phyloP scores from a whole-genome alignment of 2,888 invertebrate genomes.

The Drosophila diplacantha region DNA sequence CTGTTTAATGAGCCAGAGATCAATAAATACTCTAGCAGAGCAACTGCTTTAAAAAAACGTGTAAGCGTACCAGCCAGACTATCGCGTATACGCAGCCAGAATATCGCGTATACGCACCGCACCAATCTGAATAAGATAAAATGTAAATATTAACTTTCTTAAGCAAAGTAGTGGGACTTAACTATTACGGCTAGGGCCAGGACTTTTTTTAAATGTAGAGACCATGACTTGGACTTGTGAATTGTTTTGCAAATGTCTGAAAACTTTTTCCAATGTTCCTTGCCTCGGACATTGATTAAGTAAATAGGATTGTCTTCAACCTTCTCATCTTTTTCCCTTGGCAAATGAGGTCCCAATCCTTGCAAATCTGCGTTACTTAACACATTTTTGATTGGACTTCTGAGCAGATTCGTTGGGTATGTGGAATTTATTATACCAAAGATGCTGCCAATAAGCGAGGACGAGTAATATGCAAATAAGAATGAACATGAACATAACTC shows the following conservation, averaged over 20 bases:
- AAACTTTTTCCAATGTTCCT: conserved; percentile 16
- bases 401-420: background rate
- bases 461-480: conserved; percentile 5
- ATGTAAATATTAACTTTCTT: conserved; percentile 45
- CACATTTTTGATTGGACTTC: background rate
- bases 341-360: background rate
- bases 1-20: conserved; percentile 37
- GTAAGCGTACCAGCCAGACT: background rate
- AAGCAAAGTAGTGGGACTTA: conserved; percentile 8
- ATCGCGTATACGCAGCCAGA: conserved; percentile 9
- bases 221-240: background rate
- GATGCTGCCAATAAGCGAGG: conserved; percentile 10
- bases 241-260: conserved; percentile 15
- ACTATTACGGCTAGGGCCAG: background rate
- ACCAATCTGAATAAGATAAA: background rate
- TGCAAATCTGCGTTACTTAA: background rate
- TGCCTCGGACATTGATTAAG: conserved; percentile 1
- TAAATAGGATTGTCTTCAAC: background rate
- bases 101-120: conserved; percentile 29
- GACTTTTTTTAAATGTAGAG: background rate
- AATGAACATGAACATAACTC: conserved; percentile 2
- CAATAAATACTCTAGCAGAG: conserved; percentile 22
- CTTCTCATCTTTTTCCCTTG: background rate
- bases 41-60: background rate
- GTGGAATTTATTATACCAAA: conserved; percentile 7